A percentile compares a stretch with the other conserved stretches of the same genome.
These are phyloP conservation scores for Pseudomyrmex sp. DNA, from an alignment of 1,140 invertebrate species.

Conservation along the genomic window DNA sequence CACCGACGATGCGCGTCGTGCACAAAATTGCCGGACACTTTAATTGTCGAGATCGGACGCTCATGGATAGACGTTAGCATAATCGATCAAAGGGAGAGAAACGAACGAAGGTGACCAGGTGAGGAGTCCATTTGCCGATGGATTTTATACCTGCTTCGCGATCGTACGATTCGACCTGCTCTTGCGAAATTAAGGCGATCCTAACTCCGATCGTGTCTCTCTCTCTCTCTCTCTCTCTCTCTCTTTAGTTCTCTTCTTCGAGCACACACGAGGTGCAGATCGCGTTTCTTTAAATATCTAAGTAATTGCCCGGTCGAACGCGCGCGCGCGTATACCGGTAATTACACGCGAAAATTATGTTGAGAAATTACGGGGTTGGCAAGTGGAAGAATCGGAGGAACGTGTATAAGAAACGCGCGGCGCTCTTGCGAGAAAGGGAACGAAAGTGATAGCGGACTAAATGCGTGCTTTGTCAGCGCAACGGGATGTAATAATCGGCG, in stretches of 20 bases:
- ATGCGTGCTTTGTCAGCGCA: conserved; percentile 51
- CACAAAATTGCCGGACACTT: conserved; percentile 33
- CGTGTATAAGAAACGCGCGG: background rate
- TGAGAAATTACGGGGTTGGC: background rate
- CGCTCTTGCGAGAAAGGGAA: conserved; percentile 8
- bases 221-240: background rate
- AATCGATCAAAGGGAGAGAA: conserved; percentile 37
- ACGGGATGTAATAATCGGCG: conserved; percentile 42
- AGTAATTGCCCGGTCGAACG: conserved; percentile 40
- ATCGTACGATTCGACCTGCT: background rate
- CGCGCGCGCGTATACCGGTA: conserved; percentile 17
- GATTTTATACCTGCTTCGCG: conserved; percentile 44
- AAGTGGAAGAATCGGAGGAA: conserved; percentile 29
- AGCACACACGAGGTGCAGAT: conserved; percentile 14
- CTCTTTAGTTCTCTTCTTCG: background rate
- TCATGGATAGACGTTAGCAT: conserved; percentile 5
- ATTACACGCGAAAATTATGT: conserved; percentile 55
- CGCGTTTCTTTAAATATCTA: conserved; percentile 49
- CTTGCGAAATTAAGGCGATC: conserved; percentile 41
- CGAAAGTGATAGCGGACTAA: conserved; percentile 63
- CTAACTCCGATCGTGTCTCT: background rate
- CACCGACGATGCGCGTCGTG: conserved; percentile 4
- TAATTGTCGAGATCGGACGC: conserved; percentile 55
- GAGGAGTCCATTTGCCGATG: conserved; percentile 18
- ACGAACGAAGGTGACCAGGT: conserved; percentile 38